Percentiles rank a stretch among this genome's conserved stretches.
These are phyloP conservation scores for Paedocypris sp. DNA, from an alignment of 2,113 vertebrate genomes.

Conservation along the genomic window DNA sequence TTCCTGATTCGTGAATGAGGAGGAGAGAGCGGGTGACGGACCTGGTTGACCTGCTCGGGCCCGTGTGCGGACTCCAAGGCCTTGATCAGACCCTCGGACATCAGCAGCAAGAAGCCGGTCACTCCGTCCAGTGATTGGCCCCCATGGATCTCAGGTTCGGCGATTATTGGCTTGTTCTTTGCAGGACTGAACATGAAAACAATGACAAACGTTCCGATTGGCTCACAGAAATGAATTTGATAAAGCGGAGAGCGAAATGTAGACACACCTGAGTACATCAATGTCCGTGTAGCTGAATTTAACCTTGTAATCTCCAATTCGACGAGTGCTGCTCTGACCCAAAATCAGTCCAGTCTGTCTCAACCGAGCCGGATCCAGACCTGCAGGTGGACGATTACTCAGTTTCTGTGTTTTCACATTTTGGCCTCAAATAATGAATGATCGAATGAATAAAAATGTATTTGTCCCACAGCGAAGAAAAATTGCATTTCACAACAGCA, in stretches of 20 bases:
- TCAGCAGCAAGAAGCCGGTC: conserved; percentile 85
- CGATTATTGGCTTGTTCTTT: conserved; percentile 80
- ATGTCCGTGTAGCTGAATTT: conserved; percentile 89
- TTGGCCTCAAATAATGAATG: too few species aligned
- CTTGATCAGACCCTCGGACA: conserved; percentile 93
- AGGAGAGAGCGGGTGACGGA: too few species aligned
- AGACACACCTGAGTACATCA: conserved; percentile 80
- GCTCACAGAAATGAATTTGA: too few species aligned
- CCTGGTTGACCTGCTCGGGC: conserved; percentile 94
- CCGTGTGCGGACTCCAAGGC: conserved; percentile 90
- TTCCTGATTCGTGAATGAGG: too few species aligned
- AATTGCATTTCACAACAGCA: too few species aligned
- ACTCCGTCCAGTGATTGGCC: conserved; percentile 77
- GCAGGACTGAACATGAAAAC: conserved; percentile 59
- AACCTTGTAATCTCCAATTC: conserved; percentile 89
- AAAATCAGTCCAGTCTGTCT: conserved; percentile 78
- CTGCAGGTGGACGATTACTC: conserved; percentile 45
- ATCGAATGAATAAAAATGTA: too few species aligned
- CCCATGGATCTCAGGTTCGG: conserved; percentile 87
- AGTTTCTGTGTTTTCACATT: too few species aligned
- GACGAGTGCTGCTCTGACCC: conserved; percentile 85
- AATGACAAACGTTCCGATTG: not conserved
- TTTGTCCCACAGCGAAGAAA: too few species aligned
- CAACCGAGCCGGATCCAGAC: conserved; percentile 78
- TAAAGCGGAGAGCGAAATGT: not conserved